Percentiles rank a stretch among this genome's conserved stretches.
Evolutionary conservation across 2,797 vertebrate species (phyloP).

Genomic region (Labroides dimidiatus): DNA sequence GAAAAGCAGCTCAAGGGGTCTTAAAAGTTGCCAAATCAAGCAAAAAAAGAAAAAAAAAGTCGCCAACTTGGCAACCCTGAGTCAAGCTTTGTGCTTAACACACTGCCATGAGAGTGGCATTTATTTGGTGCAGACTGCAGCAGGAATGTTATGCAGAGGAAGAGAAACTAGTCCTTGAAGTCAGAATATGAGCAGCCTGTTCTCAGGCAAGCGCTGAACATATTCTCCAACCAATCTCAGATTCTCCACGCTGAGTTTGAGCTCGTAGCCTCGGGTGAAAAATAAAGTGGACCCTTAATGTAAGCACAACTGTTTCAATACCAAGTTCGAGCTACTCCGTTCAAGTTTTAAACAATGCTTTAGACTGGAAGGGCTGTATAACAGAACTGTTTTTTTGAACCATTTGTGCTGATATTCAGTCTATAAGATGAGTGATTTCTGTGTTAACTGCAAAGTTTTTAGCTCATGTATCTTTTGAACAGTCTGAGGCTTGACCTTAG

Average conservation of each 20-base stretch:
- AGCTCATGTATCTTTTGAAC: slow-evolving; percentile 5
- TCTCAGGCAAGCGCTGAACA: slow-evolving; percentile 1
- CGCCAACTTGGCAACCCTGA: not conserved
- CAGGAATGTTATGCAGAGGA: not conserved
- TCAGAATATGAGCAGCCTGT: not conserved
- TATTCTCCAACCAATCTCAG: not conserved
- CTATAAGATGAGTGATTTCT: not conserved
- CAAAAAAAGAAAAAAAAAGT: not conserved
- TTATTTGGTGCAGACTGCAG: not conserved
- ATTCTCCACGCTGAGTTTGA: not conserved
- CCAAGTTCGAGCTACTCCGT: not conserved
- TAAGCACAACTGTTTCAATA: slow-evolving; percentile 1
- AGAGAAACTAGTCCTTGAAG: not conserved
- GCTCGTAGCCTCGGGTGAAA: not conserved
- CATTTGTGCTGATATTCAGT: not conserved
- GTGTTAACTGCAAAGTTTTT: not conserved
- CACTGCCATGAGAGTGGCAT: not conserved
- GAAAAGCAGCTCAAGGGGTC: not conserved
- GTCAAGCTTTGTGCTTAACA: not conserved
- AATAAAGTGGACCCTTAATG: not conserved
- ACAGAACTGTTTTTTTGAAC: not conserved
- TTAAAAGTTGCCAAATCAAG: not conserved
- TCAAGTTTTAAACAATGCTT: not conserved
- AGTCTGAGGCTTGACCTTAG: slow-evolving; percentile 36
- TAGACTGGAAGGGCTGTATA: not conserved